Evolutionary conservation across 2,113 vertebrate genomes (phyloP).

Genomic region (Thamnophis sirtalis): DNA sequence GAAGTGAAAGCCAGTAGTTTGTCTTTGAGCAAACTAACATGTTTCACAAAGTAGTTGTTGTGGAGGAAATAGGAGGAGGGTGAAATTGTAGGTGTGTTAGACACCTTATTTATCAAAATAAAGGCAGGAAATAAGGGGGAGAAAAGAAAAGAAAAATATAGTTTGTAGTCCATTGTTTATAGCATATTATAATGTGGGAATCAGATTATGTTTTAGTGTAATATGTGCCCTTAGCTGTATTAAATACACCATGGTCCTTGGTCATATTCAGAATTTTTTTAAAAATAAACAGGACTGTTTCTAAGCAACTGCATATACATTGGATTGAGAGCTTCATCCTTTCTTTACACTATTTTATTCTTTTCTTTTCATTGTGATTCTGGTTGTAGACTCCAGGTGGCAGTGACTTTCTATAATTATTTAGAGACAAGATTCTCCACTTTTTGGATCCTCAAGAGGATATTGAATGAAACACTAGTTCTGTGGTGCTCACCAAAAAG

Average conservation of each 20-base stretch:
- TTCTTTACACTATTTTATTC: neutral
- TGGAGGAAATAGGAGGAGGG: too few relatives aligned
- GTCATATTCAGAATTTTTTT: neutral
- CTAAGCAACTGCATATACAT: neutral
- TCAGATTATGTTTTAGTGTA: neutral
- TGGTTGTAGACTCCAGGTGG: conserved; percentile 57
- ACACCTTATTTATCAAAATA: neutral
- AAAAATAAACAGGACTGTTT: neutral
- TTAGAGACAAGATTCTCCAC: neutral
- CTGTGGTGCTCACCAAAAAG: neutral
- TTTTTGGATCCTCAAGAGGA: neutral
- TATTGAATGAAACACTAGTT: neutral
- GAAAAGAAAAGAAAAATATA: neutral
- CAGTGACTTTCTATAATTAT: conserved; percentile 57
- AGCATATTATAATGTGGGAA: neutral
- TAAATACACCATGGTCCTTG: neutral
- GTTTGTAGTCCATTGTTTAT: neutral
- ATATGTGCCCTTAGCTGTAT: neutral
- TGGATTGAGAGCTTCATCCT: neutral
- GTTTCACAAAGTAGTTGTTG: too few relatives aligned
- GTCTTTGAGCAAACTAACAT: too few relatives aligned
- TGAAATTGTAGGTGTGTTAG: neutral
- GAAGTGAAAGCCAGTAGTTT: too few relatives aligned
- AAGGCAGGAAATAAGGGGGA: neutral
- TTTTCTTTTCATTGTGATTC: conserved; percentile 27